Evolutionary conservation across 2,113 vertebrate genomes (phyloP), one percentile per base, ranked within the genome.

Genomic region (Thunnus thynnus): DNA sequence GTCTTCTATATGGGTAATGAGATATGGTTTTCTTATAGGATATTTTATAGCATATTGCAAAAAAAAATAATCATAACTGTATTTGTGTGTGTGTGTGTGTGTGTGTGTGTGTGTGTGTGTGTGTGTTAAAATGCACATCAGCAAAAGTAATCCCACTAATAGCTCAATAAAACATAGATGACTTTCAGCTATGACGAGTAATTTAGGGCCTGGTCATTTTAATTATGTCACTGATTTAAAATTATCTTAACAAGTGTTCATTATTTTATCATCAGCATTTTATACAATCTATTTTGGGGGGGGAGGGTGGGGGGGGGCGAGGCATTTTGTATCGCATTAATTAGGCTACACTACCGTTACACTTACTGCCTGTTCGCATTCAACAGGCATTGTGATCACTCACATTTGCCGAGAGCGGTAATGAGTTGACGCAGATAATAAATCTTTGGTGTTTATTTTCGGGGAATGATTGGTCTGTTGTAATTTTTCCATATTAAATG

Each of bases 381-480:
- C 82, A 86, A 55, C 78, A 91, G 91, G 87, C 88, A 89, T 72
- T 79, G 88, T 71, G 89, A 93, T 94, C 79, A 73, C 84, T 91
- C 91, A 88, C 82, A 84, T 92, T 90, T 83, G 82, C 78, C 50
- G 76, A 62, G 27, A 75, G 82, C 30, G 32, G 78, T 92, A 86
- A 93, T 92, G 91, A 93, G 83, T 47, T 52, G 62, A 71, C 58
- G 62, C 60, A 87, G 76, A 90, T 73, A 84, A 91, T 94, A 93
- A 92, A 94, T 94, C 91, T 88, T 20, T 12, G n/a, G 77, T 41
- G 84, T 92, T 94, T 92, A 70, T 88, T 94, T 91, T 88, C 78
- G 27, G 27, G 27, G 18, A 73, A 64, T 80, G 81, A 82, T 87
- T 76, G 62, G 65, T 71, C 72, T 82, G 76, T 83, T 87, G 83